phyloP scores from a whole-genome alignment of 2,888 invertebrate species.

The Caenorhabditis auriculariae region DNA sequence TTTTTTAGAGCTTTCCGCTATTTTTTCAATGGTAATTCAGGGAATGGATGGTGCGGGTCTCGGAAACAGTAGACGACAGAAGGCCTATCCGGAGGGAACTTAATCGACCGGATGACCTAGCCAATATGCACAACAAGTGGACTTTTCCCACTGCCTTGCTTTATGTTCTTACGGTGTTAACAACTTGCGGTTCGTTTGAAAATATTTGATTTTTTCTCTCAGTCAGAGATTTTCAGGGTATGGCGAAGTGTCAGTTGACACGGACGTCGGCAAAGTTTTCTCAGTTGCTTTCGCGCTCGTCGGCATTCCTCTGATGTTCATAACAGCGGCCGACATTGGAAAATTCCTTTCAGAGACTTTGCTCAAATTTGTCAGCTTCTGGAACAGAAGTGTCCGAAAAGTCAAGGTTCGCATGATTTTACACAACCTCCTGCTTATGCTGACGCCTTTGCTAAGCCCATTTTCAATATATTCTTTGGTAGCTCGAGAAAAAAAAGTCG shows the following conservation, averaged over 20 bases:
- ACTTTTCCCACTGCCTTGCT: constrained; percentile 63
- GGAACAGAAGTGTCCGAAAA: constrained; percentile 52
- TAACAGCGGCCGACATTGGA: constrained; percentile 64
- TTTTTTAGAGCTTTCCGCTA: constrained; percentile 2
- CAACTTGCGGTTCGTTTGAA: constrained; percentile 60
- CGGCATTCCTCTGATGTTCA: constrained; percentile 64
- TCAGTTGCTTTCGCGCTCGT: constrained; percentile 63
- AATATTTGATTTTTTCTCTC: neutral
- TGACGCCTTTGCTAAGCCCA: no score
- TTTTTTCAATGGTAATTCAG: no score
- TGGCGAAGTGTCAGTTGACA: constrained; percentile 63
- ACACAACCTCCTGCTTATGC: neutral
- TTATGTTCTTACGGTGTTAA: constrained; percentile 63
- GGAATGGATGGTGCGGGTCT: constrained; percentile 58
- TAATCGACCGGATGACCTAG: constrained; percentile 49
- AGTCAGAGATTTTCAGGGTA: constrained; percentile 53
- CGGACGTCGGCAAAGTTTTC: constrained; percentile 62
- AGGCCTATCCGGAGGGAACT: constrained; percentile 56
- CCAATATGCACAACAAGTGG: constrained; percentile 63
- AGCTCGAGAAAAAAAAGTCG: no score
- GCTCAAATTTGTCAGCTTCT: constrained; percentile 59
- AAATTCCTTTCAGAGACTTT: constrained; percentile 64
- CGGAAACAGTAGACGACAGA: constrained; percentile 58
- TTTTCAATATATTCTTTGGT: no score
- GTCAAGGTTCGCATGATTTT: constrained; percentile 42